phyloP scores from a whole-genome alignment of 2,113 vertebrate genomes.

The Chaetorhynchus papuensis region DNA sequence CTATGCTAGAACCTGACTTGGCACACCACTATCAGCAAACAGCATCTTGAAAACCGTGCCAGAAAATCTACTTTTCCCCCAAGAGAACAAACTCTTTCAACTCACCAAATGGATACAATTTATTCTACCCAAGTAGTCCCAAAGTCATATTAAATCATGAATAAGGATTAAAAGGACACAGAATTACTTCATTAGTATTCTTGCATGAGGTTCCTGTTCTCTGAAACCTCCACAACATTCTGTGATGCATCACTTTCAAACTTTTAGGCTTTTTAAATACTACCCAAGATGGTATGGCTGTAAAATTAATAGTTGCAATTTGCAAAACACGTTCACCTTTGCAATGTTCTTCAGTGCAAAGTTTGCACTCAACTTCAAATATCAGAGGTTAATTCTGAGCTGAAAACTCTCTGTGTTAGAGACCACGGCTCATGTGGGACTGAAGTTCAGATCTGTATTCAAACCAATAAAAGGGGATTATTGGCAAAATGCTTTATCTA shows the following conservation, averaged over 20 bases:
- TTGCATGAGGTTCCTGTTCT: neutral
- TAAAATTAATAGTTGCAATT: neutral
- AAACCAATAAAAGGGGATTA: neutral
- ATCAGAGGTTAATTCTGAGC: neutral
- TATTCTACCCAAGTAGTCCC: neutral
- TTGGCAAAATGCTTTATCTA: neutral
- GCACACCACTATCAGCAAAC: neutral
- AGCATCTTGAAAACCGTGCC: neutral
- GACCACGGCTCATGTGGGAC: fast-evolving
- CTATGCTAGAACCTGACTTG: neutral
- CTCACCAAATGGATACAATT: neutral
- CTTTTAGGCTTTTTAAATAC: neutral
- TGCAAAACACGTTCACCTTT: neutral
- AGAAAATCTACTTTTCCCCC: neutral
- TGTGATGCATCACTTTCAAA: neutral
- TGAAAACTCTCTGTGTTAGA: neutral
- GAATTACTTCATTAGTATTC: neutral
- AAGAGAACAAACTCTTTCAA: neutral
- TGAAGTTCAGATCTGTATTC: neutral
- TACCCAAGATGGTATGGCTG: neutral
- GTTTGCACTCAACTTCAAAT: neutral
- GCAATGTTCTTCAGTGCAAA: neutral
- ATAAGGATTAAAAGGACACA: neutral
- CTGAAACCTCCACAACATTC: neutral
- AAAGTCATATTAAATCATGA: neutral